Percentiles rank a stretch among this genome's conserved stretches.
phyloP scores from a whole-genome alignment of 2,797 vertebrate species.

The Rhabdomys pumilio region DNA sequence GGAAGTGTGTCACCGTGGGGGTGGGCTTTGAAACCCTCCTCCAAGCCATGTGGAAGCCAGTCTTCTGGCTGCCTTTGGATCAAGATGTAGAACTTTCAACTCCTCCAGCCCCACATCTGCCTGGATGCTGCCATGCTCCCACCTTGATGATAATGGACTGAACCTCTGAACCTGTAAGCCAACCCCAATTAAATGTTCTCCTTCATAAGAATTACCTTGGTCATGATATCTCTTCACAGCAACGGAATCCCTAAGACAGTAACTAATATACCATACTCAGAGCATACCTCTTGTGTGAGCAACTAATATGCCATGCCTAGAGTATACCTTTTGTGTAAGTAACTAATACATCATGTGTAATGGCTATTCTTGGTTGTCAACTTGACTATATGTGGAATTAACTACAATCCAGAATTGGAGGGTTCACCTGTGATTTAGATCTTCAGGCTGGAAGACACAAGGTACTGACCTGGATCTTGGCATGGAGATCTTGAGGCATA shows the following conservation, averaged over 20 bases:
- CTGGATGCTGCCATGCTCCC: neutral
- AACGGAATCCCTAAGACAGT: neutral
- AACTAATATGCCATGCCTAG: neutral
- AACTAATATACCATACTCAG: neutral
- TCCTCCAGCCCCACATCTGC: neutral
- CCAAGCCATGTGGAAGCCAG: too few relatives aligned
- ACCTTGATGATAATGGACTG: neutral
- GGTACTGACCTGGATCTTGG: neutral
- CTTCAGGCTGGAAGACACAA: neutral
- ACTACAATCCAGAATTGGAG: neutral
- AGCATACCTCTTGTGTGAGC: too few relatives aligned
- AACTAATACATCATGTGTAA: neutral
- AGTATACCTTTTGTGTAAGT: too few relatives aligned
- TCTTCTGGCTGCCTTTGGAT: too few relatives aligned
- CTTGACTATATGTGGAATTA: neutral
- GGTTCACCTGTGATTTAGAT: neutral
- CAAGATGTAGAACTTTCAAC: too few relatives aligned
- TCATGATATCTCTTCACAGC: too few relatives aligned
- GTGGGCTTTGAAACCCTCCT: too few relatives aligned
- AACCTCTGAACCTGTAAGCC: neutral
- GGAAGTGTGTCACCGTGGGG: too few relatives aligned
- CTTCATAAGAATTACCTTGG: neutral
- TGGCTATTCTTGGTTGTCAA: neutral
- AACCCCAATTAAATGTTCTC: neutral
- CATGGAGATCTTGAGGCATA: neutral